A percentile compares a stretch with the other conserved stretches of the same genome.
Evolutionary conservation across 2,888 invertebrate species (phyloP).

Genomic region (Torymus texanus): DNA sequence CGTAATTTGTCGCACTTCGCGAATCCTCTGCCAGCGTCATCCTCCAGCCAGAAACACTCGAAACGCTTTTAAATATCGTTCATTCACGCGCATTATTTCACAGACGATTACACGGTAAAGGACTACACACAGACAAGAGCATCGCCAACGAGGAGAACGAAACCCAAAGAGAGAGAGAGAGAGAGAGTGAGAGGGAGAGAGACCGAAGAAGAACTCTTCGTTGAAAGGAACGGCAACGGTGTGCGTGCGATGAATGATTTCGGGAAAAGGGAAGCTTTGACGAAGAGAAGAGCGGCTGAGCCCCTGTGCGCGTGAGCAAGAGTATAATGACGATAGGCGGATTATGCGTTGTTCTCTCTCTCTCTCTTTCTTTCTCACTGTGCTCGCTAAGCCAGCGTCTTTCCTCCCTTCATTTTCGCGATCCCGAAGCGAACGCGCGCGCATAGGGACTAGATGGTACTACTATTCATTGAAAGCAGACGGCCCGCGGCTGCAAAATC

Average conservation of each 20-base stretch:
- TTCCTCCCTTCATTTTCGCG: constrained; percentile 14
- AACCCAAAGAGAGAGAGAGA: neutral
- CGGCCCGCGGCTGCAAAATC: neutral
- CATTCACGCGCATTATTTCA: constrained; percentile 24
- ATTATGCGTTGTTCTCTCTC: constrained; percentile 38
- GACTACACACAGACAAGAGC: no score
- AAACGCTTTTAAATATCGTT: constrained; percentile 11
- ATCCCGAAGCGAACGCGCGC: neutral
- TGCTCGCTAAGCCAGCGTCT: neutral
- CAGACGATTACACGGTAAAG: constrained; percentile 26
- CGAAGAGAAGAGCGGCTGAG: neutral
- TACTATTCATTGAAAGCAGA: constrained; percentile 28
- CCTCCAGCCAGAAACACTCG: neutral
- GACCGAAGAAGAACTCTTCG: neutral
- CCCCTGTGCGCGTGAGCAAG: neutral
- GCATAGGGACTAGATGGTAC: no score
- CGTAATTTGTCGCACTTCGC: no score
- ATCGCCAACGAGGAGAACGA: neutral
- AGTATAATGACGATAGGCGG: constrained; percentile 34
- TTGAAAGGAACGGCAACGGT: neutral
- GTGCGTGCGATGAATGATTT: constrained; percentile 25
- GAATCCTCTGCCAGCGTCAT: no score
- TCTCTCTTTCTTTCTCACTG: neutral
- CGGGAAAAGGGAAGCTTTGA: constrained; percentile 5
- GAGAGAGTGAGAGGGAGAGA: constrained; percentile 1